Evolutionary conservation across 2,797 vertebrate species (phyloP), one percentile per base, ranked within the genome.

Genomic region (Neomorphus geoffroyi): DNA sequence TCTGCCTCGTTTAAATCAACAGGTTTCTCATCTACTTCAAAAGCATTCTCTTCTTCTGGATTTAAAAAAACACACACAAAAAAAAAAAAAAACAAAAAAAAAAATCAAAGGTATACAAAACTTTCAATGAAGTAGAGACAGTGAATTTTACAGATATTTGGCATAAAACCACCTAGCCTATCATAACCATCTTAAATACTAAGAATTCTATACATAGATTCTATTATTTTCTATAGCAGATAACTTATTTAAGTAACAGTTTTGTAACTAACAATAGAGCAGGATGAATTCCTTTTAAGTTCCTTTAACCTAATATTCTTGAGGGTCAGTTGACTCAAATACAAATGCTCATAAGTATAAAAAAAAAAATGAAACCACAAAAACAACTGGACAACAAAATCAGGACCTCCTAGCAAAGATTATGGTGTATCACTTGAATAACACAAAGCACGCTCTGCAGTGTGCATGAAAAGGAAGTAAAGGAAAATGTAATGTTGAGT

Each of bases 21-120:
- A 54, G 97, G 74, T 87, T 98, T 98, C 61, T 99, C 98, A 67
- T 98, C 98, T 41, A 99, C 98, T 92, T 99, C 98, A 56, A 99
- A 98, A 28, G 98, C 98, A 97, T 99, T 99, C 65, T 98, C 98
- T 87, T 98, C 99, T 99, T 95, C 88, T 96, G 24, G 23, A 70
- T 91, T 78, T n/a, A n/a, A n/a, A 18, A 85, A 66, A n/a, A n/a
- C n/a, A n/a, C n/a, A n/a, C n/a, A n/a, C n/a, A n/a, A n/a, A n/a
- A n/a, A n/a, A n/a, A n/a, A n/a, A n/a, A n/a, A n/a, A n/a, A n/a
- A n/a, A n/a, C n/a, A n/a, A 93, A 48, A 37, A 71, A 64, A 89
- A 28, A 82, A 41, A 41, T 41, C 39, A 41, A 73, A 48, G 4
- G 9, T 26, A 80, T 13, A 69, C 7, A 65, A 45, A 92, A n/a